A percentile compares a stretch with the other conserved stretches of the same genome.
Evolutionary conservation across 1,140 invertebrate species (phyloP).

Genomic region (Drosophila willistoni): DNA sequence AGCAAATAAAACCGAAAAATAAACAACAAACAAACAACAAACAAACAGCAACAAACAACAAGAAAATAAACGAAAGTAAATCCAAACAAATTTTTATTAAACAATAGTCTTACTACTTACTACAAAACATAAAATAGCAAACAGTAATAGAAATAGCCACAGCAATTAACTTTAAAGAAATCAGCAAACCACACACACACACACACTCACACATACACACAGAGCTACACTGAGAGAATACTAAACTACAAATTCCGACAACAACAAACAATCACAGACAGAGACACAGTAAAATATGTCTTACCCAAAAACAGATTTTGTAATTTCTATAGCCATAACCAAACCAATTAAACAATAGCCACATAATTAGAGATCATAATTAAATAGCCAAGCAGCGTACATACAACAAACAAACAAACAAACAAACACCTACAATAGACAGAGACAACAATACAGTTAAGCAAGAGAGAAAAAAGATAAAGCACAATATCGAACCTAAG

Average conservation of each 20-base stretch:
- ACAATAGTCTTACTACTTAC: conserved; percentile 77
- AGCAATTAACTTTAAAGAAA: conserved; percentile 68
- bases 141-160: conserved; percentile 79
- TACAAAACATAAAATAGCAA: conserved; percentile 73
- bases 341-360: conserved; percentile 71
- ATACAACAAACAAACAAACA: conserved; percentile 36
- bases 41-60: conserved; percentile 43
- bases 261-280: conserved; percentile 1
- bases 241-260: conserved; percentile 30
- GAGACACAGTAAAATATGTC: not conserved
- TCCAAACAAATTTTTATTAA: conserved; percentile 57
- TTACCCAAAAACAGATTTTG: conserved; percentile 51
- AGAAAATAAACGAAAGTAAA: conserved; percentile 22
- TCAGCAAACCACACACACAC: conserved; percentile 23
- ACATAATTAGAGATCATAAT: conserved; percentile 65
- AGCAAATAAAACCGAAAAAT: conserved; percentile 50
- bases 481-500: conserved; percentile 60
- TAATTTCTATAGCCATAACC: conserved; percentile 70
- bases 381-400: conserved; percentile 59
- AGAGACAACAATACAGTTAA: conserved; percentile 12
- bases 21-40: conserved; percentile 35
- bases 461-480: conserved; percentile 65
- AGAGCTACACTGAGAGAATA: conserved; percentile 18
- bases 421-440: conserved; percentile 25
- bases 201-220: conserved; percentile 3